phyloP scores from a whole-genome alignment of 2,113 vertebrate genomes.

The Nothocercus julius region DNA sequence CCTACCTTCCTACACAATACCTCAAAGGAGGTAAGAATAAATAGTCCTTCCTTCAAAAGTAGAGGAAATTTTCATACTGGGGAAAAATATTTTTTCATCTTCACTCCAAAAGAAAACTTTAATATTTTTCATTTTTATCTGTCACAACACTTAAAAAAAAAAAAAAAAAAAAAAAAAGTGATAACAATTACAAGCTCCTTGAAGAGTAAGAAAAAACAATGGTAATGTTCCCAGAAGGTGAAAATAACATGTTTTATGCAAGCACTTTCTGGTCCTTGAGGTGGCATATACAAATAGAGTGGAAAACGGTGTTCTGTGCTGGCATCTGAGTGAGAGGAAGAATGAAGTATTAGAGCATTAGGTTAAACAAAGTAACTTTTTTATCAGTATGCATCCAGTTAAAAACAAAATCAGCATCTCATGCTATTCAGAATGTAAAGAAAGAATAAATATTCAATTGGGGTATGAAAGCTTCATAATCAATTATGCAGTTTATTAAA shows the following conservation, averaged over 20 bases:
- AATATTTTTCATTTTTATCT: constrained; percentile 9
- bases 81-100: constrained; percentile 15
- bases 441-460: not conserved
- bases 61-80: not conserved
- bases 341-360: not conserved
- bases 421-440: not conserved
- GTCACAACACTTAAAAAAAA: not conserved
- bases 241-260: constrained; percentile 39
- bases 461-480: not conserved
- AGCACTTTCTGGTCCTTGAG: not conserved
- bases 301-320: not conserved
- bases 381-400: not conserved
- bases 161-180: not conserved
- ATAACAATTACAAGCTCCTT: not conserved
- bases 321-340: not conserved
- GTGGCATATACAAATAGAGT: not conserved
- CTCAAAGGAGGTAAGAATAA: not conserved
- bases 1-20: not conserved
- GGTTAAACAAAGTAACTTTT: constrained; percentile 24
- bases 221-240: constrained; percentile 22
- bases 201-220: constrained; percentile 3
- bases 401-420: not conserved
- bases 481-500: not conserved
- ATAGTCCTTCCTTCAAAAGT: not conserved
- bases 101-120: not conserved